Conservation (phyloP, 2,888 invertebrate species). For the Trichopoda pennipes region DNA sequence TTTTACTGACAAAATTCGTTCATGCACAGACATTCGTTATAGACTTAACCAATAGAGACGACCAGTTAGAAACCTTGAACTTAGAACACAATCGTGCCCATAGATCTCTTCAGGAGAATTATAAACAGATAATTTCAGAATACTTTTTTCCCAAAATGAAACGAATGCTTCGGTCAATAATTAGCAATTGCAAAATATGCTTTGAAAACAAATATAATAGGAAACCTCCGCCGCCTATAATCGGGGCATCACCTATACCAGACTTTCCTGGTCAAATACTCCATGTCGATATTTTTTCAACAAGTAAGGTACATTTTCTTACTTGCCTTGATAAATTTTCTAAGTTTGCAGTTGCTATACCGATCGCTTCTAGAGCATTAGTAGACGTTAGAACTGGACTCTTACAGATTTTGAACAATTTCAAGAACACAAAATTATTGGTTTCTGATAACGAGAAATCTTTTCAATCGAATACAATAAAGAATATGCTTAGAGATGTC, state of each 20-base stretch:
- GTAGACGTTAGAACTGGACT: slow-evolving; percentile 2
- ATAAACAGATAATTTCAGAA: slow-evolving; percentile 37
- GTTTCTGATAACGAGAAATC: slow-evolving; percentile 23
- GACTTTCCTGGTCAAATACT: slow-evolving; percentile 39
- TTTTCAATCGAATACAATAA: slow-evolving; percentile 27
- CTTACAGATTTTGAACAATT: slow-evolving; percentile 26
- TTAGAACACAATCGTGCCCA: slow-evolving; percentile 8
- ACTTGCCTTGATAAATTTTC: slow-evolving; percentile 45
- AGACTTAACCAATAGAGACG: not conserved
- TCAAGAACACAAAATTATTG: slow-evolving; percentile 16
- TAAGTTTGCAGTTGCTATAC: slow-evolving; percentile 3
- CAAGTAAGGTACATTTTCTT: slow-evolving; percentile 35
- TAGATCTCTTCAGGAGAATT: slow-evolving; percentile 21
- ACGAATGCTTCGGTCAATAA: slow-evolving; percentile 29
- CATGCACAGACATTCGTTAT: slow-evolving; percentile 3
- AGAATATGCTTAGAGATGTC: slow-evolving; percentile 3
- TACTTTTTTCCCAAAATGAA: slow-evolving; percentile 48
- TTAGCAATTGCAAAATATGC: slow-evolving; percentile 50
- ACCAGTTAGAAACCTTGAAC: not conserved
- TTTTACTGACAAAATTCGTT: slow-evolving; percentile 10
- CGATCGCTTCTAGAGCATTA: not conserved
- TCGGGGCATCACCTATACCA: slow-evolving; percentile 36
- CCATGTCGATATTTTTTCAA: slow-evolving; percentile 46
- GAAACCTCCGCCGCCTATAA: slow-evolving; percentile 34
- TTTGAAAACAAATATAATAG: slow-evolving; percentile 49